Base-by-base conservation (phyloP, 2,888 invertebrate genomes). In the Melanostoma mellinum region DNA sequence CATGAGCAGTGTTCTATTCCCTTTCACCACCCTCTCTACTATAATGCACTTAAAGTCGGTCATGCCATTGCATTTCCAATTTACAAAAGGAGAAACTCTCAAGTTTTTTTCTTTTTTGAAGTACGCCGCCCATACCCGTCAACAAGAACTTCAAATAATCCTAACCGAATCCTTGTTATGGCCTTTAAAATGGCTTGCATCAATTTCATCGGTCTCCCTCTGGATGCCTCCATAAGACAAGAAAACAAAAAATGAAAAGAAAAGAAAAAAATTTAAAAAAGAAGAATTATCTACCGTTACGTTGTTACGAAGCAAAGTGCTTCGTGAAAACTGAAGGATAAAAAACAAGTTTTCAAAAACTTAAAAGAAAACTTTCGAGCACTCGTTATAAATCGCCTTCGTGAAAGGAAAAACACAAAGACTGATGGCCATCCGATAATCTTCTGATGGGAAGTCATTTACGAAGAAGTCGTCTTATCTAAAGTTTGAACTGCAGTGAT, bases 311-410 rank as follows among this genome's bases (percentile, higher is more conserved):
- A 68, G 58, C 53, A 42, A 6, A 10, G 52, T 46, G 10, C 20
- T 35, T 36, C 35, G 44, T 9, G 6, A 52, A 61, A 44, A 36
- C n/a, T 30, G 44, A 3, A 4, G 42, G 32, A 6, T 20, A 20
- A 48, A 46, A 33, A 77, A 52, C 42, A 69, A 65, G 40, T 74
- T 32, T 55, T 63, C 53, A 38, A 46, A 76, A 71, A 56, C 56
- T 67, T 53, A 36, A 53, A 32, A 58, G 36, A 8, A 69, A 82
- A 82, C 73, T 82, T 82, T 78, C 69, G 73, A 82, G 68, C 77
- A 73, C 72, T 68, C 55, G 73, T 69, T 78, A 82, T 82, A 82
- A 82, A 82, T 78, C 78, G 68, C 68, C 56, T 69, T 69, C 72
- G 46, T 58, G 68, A 68, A 61, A 77, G 30, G 63, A 68, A 75